phyloP scores from a whole-genome alignment of 2,888 invertebrate genomes.

The Drosophila austrosaltans region DNA sequence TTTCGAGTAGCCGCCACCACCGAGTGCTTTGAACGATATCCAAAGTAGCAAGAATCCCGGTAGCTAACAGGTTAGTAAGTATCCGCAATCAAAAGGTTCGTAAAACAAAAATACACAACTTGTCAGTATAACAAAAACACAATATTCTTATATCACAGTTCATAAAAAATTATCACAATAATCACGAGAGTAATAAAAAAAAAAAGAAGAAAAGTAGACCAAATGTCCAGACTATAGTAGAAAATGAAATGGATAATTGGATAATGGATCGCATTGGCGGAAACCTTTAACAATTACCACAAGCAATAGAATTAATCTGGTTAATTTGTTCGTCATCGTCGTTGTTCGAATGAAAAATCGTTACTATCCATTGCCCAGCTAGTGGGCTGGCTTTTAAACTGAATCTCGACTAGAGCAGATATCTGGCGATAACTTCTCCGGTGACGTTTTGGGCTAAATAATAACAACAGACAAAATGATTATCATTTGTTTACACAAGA shows the following conservation, averaged over 20 bases:
- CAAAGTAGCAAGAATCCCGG: slow-evolving; percentile 72
- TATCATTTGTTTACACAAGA: slow-evolving; percentile 44
- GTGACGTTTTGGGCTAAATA: slow-evolving; percentile 60
- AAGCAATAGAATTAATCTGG: slow-evolving; percentile 79
- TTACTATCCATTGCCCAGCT: slow-evolving; percentile 73
- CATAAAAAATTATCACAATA: too few species aligned
- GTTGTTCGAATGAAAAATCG: slow-evolving; percentile 80
- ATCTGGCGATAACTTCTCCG: slow-evolving; percentile 43
- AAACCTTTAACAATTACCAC: slow-evolving; percentile 78
- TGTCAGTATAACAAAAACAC: slow-evolving; percentile 50
- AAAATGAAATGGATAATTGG: slow-evolving; percentile 8
- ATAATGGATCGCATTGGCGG: slow-evolving; percentile 1
- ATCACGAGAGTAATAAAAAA: neutral
- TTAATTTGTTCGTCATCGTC: slow-evolving; percentile 79
- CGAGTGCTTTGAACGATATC: slow-evolving; percentile 69
- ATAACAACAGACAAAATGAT: slow-evolving; percentile 34
- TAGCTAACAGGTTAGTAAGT: slow-evolving; percentile 60
- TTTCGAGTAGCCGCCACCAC: slow-evolving; percentile 54
- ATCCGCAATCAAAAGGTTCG: slow-evolving; percentile 18
- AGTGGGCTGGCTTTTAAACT: slow-evolving; percentile 75
- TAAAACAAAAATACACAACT: slow-evolving; percentile 52
- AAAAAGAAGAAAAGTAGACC: slow-evolving; percentile 33
- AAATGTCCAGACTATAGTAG: slow-evolving; percentile 33
- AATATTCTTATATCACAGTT: neutral
- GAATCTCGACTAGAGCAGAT: slow-evolving; percentile 54